phyloP scores from a whole-genome alignment of 2,888 invertebrate genomes.

The Aethes cnicana region DNA sequence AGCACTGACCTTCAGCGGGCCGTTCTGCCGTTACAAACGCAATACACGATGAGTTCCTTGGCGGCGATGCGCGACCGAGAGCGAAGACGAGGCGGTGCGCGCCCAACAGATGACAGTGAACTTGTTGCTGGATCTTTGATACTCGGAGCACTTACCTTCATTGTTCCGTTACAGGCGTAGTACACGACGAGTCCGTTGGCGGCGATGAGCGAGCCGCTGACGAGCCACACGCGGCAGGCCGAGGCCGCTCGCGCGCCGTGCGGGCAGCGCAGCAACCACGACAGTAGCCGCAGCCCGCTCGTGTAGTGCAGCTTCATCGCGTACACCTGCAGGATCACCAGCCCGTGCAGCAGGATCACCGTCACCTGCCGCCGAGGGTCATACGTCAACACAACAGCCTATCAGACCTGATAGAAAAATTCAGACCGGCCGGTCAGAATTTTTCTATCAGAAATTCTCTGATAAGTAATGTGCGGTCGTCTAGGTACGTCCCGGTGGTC shows the following conservation, averaged over 20 bases:
- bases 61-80: slow-evolving; percentile 54
- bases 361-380: too few species aligned
- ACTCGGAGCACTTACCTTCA: slow-evolving; percentile 63
- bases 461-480: too few species aligned
- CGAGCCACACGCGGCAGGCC: slow-evolving; percentile 58
- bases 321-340: slow-evolving; percentile 69
- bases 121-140: too few species aligned
- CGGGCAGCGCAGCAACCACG: slow-evolving; percentile 59
- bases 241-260: slow-evolving; percentile 57
- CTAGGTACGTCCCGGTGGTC: too few species aligned
- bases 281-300: slow-evolving; percentile 62
- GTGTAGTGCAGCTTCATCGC: slow-evolving; percentile 76
- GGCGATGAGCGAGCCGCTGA: slow-evolving; percentile 57
- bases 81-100: too few species aligned
- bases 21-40: slow-evolving; percentile 50
- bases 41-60: slow-evolving; percentile 67
- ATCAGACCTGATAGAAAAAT: too few species aligned
- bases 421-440: too few species aligned
- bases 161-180: slow-evolving; percentile 62
- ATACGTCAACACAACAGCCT: too few species aligned
- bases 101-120: too few species aligned
- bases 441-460: too few species aligned
- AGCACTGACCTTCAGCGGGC: background rate
- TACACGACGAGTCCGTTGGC: slow-evolving; percentile 67
- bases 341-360: slow-evolving; percentile 62